These are phyloP conservation scores for Nomada hirtipes DNA, from an alignment of 2,888 invertebrate species.

Conservation along the genomic window DNA sequence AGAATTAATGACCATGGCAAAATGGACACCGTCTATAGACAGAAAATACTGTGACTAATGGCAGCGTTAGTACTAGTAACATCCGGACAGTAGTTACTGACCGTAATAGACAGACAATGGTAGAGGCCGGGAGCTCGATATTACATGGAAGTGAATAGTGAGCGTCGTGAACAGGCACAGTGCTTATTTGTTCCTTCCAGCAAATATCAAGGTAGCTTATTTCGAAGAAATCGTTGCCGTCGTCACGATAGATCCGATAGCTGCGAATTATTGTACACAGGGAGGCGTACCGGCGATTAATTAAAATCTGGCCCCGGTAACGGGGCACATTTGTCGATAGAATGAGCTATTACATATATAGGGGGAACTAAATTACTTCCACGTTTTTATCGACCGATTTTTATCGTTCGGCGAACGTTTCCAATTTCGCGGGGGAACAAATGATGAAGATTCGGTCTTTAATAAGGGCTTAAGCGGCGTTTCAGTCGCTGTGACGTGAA, in stretches of 20 bases:
- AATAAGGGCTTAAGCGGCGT: conserved; percentile 11
- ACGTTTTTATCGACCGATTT: conserved; percentile 32
- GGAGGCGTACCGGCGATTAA: conserved; percentile 35
- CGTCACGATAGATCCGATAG: conserved; percentile 20
- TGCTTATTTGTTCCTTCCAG: conserved; percentile 44
- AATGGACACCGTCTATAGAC: conserved; percentile 24
- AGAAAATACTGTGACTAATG: conserved; percentile 53
- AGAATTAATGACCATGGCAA: conserved; percentile 44
- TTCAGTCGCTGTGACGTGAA: conserved; percentile 11
- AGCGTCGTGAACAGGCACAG: conserved; percentile 52
- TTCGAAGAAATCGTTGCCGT: conserved; percentile 31
- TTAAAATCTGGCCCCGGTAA: conserved; percentile 43
- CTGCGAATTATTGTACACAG: conserved; percentile 46
- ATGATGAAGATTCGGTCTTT: conserved; percentile 39
- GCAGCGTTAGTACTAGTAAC: conserved; percentile 27
- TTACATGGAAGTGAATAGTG: conserved; percentile 54
- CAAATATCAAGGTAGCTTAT: conserved; percentile 34
- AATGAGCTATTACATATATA: conserved; percentile 8
- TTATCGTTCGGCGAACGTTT: conserved; percentile 18
- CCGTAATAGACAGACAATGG: conserved; percentile 67
- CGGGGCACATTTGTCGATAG: conserved; percentile 25
- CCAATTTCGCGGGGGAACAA: conserved; percentile 29
- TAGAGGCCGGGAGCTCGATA: conserved; percentile 56
- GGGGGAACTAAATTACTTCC: conserved; percentile 37
- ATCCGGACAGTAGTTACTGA: conserved; percentile 64